Percentiles rank a stretch among this genome's conserved stretches.
Evolutionary conservation across 2,113 vertebrate genomes (phyloP).

Genomic region (Hepsetus odoe): DNA sequence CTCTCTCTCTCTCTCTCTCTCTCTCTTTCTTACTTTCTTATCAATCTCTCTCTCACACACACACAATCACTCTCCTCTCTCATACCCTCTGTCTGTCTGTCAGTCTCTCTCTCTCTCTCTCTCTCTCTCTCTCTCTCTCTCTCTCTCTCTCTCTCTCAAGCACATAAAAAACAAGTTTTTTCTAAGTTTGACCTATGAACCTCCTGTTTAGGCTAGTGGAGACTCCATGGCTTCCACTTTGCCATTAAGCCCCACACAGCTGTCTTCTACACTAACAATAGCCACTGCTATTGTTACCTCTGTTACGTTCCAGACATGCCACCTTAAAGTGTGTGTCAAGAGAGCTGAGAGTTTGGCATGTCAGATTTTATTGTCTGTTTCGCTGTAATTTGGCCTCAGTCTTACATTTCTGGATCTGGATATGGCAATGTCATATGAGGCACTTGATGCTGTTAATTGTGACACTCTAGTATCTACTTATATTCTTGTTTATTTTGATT

Average conservation of each 20-base stretch:
- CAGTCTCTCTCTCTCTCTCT: no score
- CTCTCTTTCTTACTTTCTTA: no score
- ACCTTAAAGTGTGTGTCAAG: slow-evolving; percentile 26
- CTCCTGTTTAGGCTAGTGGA: slow-evolving; percentile 14
- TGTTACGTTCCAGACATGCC: slow-evolving; percentile 62
- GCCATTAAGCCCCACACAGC: slow-evolving; percentile 59
- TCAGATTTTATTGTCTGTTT: slow-evolving; percentile 21
- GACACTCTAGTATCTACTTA: no score
- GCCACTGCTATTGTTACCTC: slow-evolving; percentile 69
- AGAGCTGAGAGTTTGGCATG: background rate
- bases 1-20: no score
- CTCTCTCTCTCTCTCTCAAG: no score
- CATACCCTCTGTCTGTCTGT: no score
- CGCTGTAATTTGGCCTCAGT: slow-evolving; percentile 22
- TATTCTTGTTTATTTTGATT: no score
- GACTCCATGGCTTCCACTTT: background rate
- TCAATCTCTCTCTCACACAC: no score
- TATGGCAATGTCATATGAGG: background rate
- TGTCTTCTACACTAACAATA: slow-evolving; percentile 72
- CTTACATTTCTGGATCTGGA: background rate
- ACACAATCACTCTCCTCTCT: no score
- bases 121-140: no score
- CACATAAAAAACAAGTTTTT: no score
- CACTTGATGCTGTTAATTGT: background rate
- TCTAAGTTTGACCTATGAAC: background rate